Evolutionary conservation across 1,140 invertebrate genomes (phyloP).

Genomic region (Drosophila erecta): DNA sequence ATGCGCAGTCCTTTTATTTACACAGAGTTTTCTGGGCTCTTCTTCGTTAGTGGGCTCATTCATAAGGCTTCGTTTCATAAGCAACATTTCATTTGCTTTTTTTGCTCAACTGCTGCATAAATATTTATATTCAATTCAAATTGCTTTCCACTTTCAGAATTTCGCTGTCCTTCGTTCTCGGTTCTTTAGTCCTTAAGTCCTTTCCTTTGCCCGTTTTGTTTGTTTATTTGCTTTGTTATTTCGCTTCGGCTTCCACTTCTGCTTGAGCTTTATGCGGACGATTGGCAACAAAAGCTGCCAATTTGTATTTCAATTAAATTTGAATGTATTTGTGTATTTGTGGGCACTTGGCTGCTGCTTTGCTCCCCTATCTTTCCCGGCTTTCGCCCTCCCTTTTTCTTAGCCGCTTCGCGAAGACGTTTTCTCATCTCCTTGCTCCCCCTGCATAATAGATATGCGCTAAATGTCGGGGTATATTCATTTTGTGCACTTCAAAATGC

Average conservation of each 20-base stretch:
- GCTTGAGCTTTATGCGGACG: conserved; percentile 43
- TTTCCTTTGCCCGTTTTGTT: conserved; percentile 14
- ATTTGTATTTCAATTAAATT: conserved; percentile 79
- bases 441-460: not conserved
- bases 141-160: conserved; percentile 49
- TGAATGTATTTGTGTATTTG: conserved; percentile 65
- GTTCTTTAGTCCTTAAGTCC: not conserved
- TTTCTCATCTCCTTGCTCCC: not conserved
- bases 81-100: conserved; percentile 11
- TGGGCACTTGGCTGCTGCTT: conserved; percentile 51
- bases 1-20: not conserved
- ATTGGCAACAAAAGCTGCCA: conserved; percentile 66
- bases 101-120: conserved; percentile 53
- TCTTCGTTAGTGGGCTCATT: conserved; percentile 1
- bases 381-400: not conserved
- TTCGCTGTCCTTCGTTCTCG: conserved; percentile 12
- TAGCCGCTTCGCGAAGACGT: not conserved
- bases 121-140: conserved; percentile 61
- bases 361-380: not conserved
- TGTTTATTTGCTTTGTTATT: conserved; percentile 54
- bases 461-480: not conserved
- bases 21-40: not conserved
- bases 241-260: conserved; percentile 31
- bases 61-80: conserved; percentile 6
- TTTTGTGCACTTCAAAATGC: not conserved